Evolutionary conservation across 1,140 invertebrate species (phyloP).

Genomic region (Cherax destructor): DNA sequence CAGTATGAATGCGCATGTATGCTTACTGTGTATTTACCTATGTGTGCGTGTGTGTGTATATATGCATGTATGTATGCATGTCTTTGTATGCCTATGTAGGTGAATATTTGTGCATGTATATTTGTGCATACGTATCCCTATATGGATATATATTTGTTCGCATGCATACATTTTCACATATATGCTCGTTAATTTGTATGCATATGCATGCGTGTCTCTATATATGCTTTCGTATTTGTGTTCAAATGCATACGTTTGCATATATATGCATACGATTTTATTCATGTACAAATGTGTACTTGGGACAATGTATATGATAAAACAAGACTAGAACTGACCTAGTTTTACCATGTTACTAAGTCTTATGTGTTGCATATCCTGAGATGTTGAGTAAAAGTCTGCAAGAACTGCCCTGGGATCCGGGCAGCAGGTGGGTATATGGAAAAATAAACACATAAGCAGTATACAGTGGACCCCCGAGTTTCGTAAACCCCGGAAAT

Average conservation of each 20-base stretch:
- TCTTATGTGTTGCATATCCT: too few species aligned
- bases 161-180: conserved; percentile 31
- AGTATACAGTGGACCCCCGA: too few species aligned
- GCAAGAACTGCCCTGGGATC: too few species aligned
- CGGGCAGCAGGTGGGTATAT: too few species aligned
- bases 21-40: neutral
- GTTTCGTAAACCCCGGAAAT: too few species aligned
- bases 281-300: neutral
- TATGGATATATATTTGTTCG: neutral
- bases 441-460: too few species aligned
- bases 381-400: too few species aligned
- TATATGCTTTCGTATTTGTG: neutral
- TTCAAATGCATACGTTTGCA: conserved; percentile 29
- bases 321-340: too few species aligned
- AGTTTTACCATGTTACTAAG: too few species aligned
- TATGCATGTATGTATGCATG: neutral
- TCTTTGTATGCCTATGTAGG: neutral
- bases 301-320: too few species aligned
- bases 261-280: conserved; percentile 31
- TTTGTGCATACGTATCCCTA: neutral
- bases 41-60: neutral
- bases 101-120: neutral
- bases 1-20: neutral
- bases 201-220: neutral
- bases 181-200: conserved; percentile 29